Percentiles rank a stretch among this genome's conserved stretches.
Conservation (phyloP, 2,797 vertebrate genomes). For the Anabacerthia variegaticeps region DNA sequence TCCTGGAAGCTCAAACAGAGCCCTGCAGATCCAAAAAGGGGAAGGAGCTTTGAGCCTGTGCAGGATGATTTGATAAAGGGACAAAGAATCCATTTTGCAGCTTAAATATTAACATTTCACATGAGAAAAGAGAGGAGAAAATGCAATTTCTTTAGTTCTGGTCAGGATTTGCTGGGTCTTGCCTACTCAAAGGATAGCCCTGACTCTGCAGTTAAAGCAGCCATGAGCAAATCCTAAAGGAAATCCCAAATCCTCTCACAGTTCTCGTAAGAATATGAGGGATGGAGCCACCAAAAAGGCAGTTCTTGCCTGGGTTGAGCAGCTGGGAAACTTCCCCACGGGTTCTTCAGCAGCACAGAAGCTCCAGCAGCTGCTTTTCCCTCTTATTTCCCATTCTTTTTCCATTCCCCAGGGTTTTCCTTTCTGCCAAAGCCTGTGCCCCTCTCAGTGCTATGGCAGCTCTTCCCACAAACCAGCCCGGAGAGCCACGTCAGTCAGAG, state of each 20-base stretch:
- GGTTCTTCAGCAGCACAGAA: background rate
- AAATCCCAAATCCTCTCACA: background rate
- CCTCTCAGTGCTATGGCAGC: fast-evolving
- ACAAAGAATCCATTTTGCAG: background rate
- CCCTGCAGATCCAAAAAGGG: background rate
- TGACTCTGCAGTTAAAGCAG: background rate
- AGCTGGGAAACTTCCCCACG: background rate
- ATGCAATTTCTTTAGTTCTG: background rate
- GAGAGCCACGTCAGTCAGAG: fast-evolving
- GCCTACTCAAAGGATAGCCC: background rate
- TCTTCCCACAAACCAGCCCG: fast-evolving
- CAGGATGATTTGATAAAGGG: background rate
- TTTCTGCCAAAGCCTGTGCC: fast-evolving
- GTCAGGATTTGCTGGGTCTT: background rate
- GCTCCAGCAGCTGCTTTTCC: background rate
- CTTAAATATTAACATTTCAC: background rate
- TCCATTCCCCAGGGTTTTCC: too few relatives aligned
- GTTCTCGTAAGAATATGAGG: fast-evolving
- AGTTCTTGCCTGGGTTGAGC: background rate
- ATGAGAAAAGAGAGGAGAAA: background rate
- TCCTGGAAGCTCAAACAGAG: background rate
- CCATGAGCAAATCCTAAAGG: background rate
- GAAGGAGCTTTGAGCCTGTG: background rate
- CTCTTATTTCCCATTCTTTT: background rate
- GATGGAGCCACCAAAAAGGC: background rate